Evolutionary conservation across 2,113 vertebrate genomes (phyloP), one percentile per base, ranked within the genome.

Genomic region (Xenus cinereus): DNA sequence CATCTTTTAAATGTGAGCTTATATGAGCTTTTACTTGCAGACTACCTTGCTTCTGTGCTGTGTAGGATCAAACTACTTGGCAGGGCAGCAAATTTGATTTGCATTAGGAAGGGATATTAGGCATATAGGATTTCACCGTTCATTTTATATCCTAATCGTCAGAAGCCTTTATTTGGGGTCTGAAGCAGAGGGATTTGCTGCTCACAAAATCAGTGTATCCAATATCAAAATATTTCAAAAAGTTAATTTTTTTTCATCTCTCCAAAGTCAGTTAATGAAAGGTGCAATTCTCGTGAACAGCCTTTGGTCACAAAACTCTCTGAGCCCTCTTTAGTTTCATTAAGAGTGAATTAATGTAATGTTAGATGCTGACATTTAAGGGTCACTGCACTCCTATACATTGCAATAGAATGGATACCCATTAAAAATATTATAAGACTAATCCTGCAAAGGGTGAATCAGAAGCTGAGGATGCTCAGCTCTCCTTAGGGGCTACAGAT

Each of bases 201-300:
- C 80, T 87, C 5, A 2, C 77, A 84, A 93, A 93, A 89, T 69
- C 80, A 79, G 66, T 41, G 59, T 95, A 95, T 97, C 92, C 84
- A 89, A 89, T 97, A 93, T 84, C 93, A 87, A 95, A 96, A 97
- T 96, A 96, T 96, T 96, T 94, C 87, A 91, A 18, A 76, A 97
- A 90, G 91, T 85, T 94, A 46, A 90, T 79, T 95, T 97, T 91
- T 93, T 92, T 96, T 92, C 54, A 87, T 92, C 62, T 85, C 50
- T 95, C 86, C 57, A 32, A 96, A 95, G 91, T 77, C 91, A 91
- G 69, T 82, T 93, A 96, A 95, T 97, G 90, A 97, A 95, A 95
- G 84, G 84, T 95, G 74, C 81, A 95, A 79, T 93, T 94, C 89
- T 82, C 78, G 71, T 50, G 53, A 93, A 53, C 81, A 82, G 62